Base-by-base conservation (phyloP, 2,797 vertebrate genomes). In the Syngnathus acus region DNA sequence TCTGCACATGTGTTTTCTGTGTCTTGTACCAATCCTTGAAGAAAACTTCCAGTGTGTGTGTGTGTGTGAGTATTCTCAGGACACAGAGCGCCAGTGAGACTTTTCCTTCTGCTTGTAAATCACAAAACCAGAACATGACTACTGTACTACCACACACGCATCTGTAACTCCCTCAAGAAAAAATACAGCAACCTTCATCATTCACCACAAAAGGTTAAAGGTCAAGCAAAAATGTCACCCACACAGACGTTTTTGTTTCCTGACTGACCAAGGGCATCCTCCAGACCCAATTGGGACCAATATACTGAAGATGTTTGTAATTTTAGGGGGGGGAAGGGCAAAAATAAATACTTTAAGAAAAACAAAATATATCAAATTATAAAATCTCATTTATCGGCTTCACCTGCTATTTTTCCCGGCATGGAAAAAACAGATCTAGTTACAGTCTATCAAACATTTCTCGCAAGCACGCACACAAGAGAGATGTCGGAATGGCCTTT, bases 221-320 rank as follows among this genome's bases (percentile, higher is more conserved):
- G 48, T 51, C 21, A 48, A 81, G 76, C 72, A 82, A 71, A 82
- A 78, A 79, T 72, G 69, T 78, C 79, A 86, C 76, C 65, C 64
- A 2, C 32, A 69, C 19, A 65, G 65, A 43, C 11, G 13, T 19
- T 63, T 74, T 32, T 3, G 3, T 32, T 83, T 79, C 84, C 82
- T 72, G 74, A 84, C 76, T 86, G 81, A 80, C 81, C 74, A 67
- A 88, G 78, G 76, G 75, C 84, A 87, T 84, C 83, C 82, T 86
- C 83, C 83, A 80, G 80, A 68, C 75, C 65, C 59, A 76, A 75
- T 74, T 72, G 85, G 72, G 72, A 76, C 61, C 61, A 68, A 76
- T 74, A 74, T 78, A 68, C 39, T 82, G 75, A 77, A 74, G 66
- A 80, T 64, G 60, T 57, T 72, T 65, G 21, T 19, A 32, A 48